Evolutionary conservation across 2,888 invertebrate species (phyloP).

Genomic region (Steinernema carpocapsae): DNA sequence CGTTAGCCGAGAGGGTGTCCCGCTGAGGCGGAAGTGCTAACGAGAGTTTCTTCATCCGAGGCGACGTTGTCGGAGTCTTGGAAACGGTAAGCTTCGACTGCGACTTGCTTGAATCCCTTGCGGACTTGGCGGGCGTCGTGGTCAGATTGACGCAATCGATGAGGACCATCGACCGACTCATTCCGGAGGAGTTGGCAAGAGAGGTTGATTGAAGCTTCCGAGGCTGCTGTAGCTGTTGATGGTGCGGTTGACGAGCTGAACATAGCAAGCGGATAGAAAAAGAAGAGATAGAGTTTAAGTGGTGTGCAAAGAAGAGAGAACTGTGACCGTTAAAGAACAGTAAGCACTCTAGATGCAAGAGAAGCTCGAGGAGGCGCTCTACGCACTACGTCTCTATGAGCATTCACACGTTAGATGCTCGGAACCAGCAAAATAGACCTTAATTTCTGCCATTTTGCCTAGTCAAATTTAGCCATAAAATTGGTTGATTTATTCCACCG

Average conservation of each 20-base stretch:
- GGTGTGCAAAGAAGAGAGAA: background rate
- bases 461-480: too few species aligned
- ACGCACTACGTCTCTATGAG: conserved; percentile 26
- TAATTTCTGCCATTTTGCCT: background rate
- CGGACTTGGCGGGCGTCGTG: background rate
- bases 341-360: conserved; percentile 14
- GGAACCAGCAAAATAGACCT: background rate
- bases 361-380: conserved; percentile 9
- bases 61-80: conserved; percentile 14
- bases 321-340: conserved; percentile 24
- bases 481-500: too few species aligned
- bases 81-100: conserved; percentile 15
- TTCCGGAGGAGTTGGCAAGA: conserved; percentile 50
- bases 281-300: conserved; percentile 25
- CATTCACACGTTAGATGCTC: conserved; percentile 15
- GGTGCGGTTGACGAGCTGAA: conserved; percentile 41
- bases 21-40: conserved; percentile 18
- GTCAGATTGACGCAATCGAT: conserved; percentile 47
- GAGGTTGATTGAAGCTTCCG: background rate
- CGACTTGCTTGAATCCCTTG: background rate
- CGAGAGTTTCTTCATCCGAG: conserved; percentile 29
- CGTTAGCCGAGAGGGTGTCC: conserved; percentile 21
- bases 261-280: conserved; percentile 41
- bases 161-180: conserved; percentile 65
- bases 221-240: background rate